Evolutionary conservation across 2,888 invertebrate genomes (phyloP).

Genomic region (Habrosyne pyritoides): DNA sequence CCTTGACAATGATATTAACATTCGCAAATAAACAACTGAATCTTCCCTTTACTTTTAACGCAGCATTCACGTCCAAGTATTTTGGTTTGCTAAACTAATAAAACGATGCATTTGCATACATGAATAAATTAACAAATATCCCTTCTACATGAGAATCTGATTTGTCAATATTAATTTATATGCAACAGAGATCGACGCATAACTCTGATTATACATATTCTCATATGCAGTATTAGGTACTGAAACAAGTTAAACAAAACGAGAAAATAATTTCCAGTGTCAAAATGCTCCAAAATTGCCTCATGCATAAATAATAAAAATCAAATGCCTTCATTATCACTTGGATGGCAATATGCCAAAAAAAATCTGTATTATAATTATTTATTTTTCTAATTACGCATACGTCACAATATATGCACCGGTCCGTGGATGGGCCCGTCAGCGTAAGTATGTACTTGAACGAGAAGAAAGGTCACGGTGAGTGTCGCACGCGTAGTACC

Average conservation of each 20-base stretch:
- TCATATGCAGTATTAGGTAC: no score
- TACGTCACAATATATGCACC: neutral
- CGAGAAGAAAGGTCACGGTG: conserved; percentile 2
- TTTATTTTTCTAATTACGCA: neutral
- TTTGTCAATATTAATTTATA: neutral
- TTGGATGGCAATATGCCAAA: no score
- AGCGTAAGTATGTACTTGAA: neutral
- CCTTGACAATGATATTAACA: neutral
- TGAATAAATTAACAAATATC: neutral
- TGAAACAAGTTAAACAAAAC: no score
- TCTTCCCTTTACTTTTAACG: neutral
- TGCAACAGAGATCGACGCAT: neutral
- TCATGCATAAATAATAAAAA: no score
- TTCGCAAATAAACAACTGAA: neutral
- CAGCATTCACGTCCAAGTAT: neutral
- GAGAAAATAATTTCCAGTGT: no score
- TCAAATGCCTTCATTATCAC: no score
- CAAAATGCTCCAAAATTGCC: no score
- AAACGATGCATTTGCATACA: neutral
- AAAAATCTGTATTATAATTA: no score
- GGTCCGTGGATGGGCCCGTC: neutral
- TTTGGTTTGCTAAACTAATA: neutral
- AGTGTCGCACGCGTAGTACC: neutral
- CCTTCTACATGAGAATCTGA: neutral
- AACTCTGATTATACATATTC: no score